Conservation (phyloP, 2,888 invertebrate species). For the Pseudolycoriella hygida region DNA sequence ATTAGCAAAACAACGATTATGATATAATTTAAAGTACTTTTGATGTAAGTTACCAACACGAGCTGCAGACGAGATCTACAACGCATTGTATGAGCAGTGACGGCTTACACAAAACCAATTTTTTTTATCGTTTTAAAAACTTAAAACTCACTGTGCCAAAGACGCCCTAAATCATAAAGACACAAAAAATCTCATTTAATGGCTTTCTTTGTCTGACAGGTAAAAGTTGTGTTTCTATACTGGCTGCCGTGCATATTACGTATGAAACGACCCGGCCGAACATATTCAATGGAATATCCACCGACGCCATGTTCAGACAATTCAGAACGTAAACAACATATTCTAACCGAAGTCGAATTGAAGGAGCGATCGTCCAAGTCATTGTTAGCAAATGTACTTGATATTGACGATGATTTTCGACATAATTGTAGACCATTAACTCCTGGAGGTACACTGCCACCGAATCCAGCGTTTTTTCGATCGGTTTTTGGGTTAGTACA, state of each 20-base stretch:
- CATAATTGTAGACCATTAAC: conserved; percentile 58
- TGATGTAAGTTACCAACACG: no score
- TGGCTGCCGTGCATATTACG: conserved; percentile 95
- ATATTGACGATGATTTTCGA: conserved; percentile 92
- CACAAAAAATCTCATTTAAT: no score
- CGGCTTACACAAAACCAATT: no score
- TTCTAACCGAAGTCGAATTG: conserved; percentile 71
- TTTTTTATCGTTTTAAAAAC: no score
- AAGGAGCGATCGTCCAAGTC: conserved; percentile 88
- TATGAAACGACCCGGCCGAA: conserved; percentile 63
- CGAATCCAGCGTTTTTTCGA: conserved; percentile 48
- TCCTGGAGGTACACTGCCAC: conserved; percentile 36
- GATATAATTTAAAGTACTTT: no score
- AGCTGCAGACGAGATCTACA: no score
- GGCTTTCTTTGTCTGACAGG: conserved; percentile 30
- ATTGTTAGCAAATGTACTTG: conserved; percentile 87
- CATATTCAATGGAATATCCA: conserved; percentile 30
- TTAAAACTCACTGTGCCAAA: no score
- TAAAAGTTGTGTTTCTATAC: conserved; percentile 80
- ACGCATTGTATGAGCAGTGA: no score
- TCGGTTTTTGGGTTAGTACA: conserved; percentile 54
- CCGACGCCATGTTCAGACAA: conserved; percentile 35
- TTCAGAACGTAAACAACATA: conserved; percentile 49
- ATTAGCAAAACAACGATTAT: no score
- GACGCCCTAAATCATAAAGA: no score